These are phyloP conservation scores for Melolontha melolontha DNA, from an alignment of 2,888 invertebrate genomes.

Conservation along the genomic window DNA sequence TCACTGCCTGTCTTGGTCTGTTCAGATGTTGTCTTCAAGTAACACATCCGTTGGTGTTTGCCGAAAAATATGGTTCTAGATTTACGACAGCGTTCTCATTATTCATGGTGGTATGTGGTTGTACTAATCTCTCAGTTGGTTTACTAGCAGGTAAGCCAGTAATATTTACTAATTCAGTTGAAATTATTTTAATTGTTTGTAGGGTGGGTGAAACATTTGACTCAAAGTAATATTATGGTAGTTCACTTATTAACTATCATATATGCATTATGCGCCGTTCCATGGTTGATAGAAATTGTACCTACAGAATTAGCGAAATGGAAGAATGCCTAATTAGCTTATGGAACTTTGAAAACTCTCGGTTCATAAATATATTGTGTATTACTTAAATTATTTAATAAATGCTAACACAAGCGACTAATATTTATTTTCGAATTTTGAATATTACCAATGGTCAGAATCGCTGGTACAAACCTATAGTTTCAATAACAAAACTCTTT, in stretches of 20 bases:
- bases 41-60: constrained; percentile 76
- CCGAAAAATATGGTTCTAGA: constrained; percentile 76
- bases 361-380: no score
- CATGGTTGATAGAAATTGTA: constrained; percentile 74
- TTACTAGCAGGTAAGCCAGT: constrained; percentile 73
- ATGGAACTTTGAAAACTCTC: no score
- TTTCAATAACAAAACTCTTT: no score
- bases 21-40: constrained; percentile 79
- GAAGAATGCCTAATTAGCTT: constrained; percentile 4
- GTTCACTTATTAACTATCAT: constrained; percentile 76
- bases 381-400: no score
- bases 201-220: constrained; percentile 74
- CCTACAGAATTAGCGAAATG: constrained; percentile 11
- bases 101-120: constrained; percentile 78
- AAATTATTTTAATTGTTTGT: constrained; percentile 56
- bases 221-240: constrained; percentile 74
- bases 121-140: constrained; percentile 75
- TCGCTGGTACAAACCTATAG: no score
- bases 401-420: no score
- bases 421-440: no score
- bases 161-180: constrained; percentile 62
- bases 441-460: no score
- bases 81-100: constrained; percentile 81
- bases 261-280: constrained; percentile 74
- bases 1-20: constrained; percentile 74